A percentile compares a stretch with the other conserved stretches of the same genome.
Conservation (phyloP, 2,888 invertebrate species). For the Nemotelus nigrinus region DNA sequence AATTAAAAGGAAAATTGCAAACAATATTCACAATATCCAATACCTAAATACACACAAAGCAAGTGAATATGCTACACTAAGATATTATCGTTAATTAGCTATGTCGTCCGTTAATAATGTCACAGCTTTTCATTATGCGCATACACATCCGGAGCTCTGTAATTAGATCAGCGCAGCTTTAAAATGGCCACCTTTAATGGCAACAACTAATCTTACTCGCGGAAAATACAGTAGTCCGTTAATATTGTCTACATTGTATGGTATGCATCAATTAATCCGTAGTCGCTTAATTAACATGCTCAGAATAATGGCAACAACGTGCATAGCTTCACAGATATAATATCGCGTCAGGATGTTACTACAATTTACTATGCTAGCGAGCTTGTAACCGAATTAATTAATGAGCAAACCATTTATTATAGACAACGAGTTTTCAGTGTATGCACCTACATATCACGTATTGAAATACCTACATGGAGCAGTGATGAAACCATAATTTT, state of each 20-base stretch:
- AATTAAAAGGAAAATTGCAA: too few relatives aligned
- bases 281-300: conserved; percentile 31
- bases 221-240: neutral
- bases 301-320: conserved; percentile 18
- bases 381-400: conserved; percentile 24
- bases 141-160: too few relatives aligned
- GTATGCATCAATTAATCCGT: conserved; percentile 26
- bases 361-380: conserved; percentile 21
- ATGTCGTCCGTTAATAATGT: too few relatives aligned
- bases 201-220: neutral
- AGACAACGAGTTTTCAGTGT: conserved; percentile 13
- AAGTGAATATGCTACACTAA: too few relatives aligned
- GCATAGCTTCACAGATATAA: conserved; percentile 20
- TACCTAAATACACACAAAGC: too few relatives aligned
- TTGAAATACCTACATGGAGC: neutral
- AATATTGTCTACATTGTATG: conserved; percentile 3
- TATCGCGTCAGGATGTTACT: conserved; percentile 23
- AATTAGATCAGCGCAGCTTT: too few relatives aligned
- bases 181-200: neutral
- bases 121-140: too few relatives aligned
- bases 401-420: conserved; percentile 20
- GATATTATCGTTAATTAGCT: too few relatives aligned
- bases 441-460: neutral
- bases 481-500: conserved; percentile 5
- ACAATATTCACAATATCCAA: too few relatives aligned